These are phyloP conservation scores for Dasyurus viverrinus DNA, from an alignment of 2,113 vertebrate species.

Conservation along the genomic window DNA sequence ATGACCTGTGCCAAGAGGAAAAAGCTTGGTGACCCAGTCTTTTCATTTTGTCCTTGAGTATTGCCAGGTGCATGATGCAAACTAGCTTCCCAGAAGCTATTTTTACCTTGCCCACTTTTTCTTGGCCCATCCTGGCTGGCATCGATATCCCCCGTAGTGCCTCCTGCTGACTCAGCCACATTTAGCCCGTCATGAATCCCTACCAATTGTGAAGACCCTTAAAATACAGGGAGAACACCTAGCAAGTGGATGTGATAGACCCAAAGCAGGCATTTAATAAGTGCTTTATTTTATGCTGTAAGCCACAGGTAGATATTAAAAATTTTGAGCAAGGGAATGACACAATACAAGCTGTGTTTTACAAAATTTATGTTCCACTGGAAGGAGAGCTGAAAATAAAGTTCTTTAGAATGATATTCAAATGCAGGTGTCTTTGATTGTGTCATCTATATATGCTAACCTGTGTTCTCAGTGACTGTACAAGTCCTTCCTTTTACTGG, in stretches of 20 bases:
- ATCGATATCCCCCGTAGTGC: not conserved
- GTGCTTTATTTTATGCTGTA: not conserved
- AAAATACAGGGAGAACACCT: not conserved
- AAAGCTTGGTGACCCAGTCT: not conserved
- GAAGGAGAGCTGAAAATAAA: not conserved
- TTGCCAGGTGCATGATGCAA: not conserved
- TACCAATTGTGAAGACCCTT: not conserved
- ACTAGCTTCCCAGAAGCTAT: conserved; percentile 21
- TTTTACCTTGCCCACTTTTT: not conserved
- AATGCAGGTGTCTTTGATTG: conserved; percentile 45
- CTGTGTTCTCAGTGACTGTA: conserved; percentile 44
- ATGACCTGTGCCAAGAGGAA: conserved; percentile 1
- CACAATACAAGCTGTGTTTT: not conserved
- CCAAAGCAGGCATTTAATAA: not conserved
- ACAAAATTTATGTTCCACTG: not conserved
- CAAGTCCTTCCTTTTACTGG: conserved; percentile 53
- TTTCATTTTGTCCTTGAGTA: not conserved
- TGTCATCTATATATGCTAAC: conserved; percentile 30
- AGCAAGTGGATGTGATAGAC: not conserved
- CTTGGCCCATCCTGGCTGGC: not conserved
- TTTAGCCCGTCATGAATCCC: not conserved
- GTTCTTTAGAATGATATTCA: conserved; percentile 24
- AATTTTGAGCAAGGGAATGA: not conserved
- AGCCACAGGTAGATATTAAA: not conserved
- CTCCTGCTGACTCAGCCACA: not conserved